A percentile compares a stretch with the other conserved stretches of the same genome.
These are phyloP conservation scores for Trochalopteron elliotii DNA, from an alignment of 2,113 vertebrate genomes.

Conservation along the genomic window DNA sequence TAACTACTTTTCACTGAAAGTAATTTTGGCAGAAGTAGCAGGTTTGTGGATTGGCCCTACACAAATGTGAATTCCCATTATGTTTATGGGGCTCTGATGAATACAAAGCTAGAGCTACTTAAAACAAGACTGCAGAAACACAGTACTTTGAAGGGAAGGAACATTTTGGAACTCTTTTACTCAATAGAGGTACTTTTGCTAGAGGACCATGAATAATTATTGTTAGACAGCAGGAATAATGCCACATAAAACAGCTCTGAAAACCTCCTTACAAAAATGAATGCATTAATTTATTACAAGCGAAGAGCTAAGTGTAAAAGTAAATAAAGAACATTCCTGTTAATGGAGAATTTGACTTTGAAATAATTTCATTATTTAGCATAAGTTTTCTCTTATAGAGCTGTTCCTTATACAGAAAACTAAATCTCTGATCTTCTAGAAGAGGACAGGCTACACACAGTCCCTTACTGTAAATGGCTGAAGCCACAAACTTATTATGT, in stretches of 20 bases:
- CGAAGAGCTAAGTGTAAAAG: neutral
- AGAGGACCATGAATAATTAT: neutral
- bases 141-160: neutral
- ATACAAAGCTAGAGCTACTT: neutral
- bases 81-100: neutral
- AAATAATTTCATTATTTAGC: neutral
- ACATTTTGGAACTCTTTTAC: neutral
- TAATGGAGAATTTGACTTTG: neutral
- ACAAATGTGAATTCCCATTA: neutral
- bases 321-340: neutral
- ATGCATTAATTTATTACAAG: neutral
- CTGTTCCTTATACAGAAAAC: neutral
- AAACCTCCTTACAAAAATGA: neutral
- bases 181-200: neutral
- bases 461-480: neutral
- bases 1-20: neutral
- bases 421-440: neutral
- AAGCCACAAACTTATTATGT: neutral
- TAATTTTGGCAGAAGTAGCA: neutral
- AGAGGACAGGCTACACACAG: neutral
- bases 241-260: neutral
- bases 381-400: neutral
- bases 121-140: neutral
- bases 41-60: neutral
- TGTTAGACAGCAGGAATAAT: neutral